These are phyloP conservation scores for Hetaerina americana DNA, from an alignment of 1,140 invertebrate species.

Conservation along the genomic window DNA sequence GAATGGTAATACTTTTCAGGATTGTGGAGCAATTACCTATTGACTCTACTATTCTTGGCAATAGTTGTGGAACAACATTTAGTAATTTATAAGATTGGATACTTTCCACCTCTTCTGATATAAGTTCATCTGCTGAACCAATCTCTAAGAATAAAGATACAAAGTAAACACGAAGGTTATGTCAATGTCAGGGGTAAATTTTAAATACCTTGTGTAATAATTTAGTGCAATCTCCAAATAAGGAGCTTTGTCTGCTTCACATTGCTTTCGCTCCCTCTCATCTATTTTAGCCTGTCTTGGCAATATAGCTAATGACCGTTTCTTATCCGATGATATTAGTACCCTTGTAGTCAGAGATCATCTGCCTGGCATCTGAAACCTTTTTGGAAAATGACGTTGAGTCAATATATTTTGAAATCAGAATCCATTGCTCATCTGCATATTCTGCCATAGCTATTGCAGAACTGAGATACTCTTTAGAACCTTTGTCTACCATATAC, in stretches of 20 bases:
- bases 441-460: neutral
- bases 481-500: neutral
- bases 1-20: neutral
- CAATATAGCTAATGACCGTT: neutral
- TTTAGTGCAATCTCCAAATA: neutral
- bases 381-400: neutral
- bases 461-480: neutral
- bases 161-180: no score
- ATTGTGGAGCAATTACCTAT: neutral
- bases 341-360: neutral
- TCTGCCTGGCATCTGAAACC: neutral
- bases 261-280: neutral
- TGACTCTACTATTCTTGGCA: neutral
- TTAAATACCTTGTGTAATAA: neutral
- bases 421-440: neutral
- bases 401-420: neutral
- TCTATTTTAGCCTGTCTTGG: neutral
- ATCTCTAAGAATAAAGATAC: no score
- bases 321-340: neutral
- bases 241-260: neutral
- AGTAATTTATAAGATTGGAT: neutral
- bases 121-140: no score
- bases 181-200: neutral
- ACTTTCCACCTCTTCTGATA: no score
- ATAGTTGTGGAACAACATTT: neutral